Percentiles rank a stretch among this genome's conserved stretches.
Conservation (phyloP, 2,888 invertebrate species). For the Frankliniella intonsa region DNA sequence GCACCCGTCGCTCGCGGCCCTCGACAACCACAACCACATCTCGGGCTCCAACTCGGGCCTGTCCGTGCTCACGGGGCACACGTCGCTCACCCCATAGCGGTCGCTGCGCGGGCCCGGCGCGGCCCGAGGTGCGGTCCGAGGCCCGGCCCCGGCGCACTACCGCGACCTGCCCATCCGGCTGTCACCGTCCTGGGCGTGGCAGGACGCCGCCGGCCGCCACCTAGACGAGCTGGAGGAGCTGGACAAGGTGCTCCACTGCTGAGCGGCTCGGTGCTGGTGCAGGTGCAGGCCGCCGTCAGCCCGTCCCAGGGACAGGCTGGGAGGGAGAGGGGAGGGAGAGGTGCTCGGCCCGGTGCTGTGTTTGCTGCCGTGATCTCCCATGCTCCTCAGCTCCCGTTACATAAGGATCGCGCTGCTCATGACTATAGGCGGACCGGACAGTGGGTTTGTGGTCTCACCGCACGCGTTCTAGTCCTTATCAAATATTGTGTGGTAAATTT, state of each 20-base stretch:
- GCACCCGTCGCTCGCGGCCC: background rate
- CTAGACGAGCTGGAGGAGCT: slow-evolving; percentile 45
- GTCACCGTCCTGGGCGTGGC: slow-evolving; percentile 35
- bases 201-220: slow-evolving; percentile 33
- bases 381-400: background rate
- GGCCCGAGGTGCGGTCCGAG: slow-evolving; percentile 35
- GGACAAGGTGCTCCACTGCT: slow-evolving; percentile 40
- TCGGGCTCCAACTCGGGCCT: background rate
- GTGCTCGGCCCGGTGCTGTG: background rate
- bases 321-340: no score
- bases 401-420: no score
- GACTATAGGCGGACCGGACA: no score
- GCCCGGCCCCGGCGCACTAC: slow-evolving; percentile 34
- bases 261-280: background rate
- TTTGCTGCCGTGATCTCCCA: background rate
- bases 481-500: no score
- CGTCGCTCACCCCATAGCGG: slow-evolving; percentile 22
- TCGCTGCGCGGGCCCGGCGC: slow-evolving; percentile 42
- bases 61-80: background rate
- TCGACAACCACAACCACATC: background rate
- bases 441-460: no score
- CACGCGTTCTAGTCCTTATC: no score
- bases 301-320: background rate
- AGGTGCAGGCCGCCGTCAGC: background rate
- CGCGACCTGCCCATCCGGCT: slow-evolving; percentile 32